A percentile compares a stretch with the other conserved stretches of the same genome.
Conservation (phyloP, 2,888 invertebrate genomes). For the Campaea margaritaria region DNA sequence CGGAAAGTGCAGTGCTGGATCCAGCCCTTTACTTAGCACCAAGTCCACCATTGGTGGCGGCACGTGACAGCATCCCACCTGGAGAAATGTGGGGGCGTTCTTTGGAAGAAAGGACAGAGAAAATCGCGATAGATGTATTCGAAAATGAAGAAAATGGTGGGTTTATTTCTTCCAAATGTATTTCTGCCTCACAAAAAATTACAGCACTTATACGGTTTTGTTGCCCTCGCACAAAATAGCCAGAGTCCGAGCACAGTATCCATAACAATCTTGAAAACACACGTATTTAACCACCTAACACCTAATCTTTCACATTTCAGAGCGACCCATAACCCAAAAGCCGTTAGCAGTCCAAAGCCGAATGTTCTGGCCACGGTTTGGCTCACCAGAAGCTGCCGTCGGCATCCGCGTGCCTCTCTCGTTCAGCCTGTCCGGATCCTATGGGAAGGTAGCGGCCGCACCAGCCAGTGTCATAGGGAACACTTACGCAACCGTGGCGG, state of each 20-base stretch:
- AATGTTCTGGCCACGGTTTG: slow-evolving; percentile 67
- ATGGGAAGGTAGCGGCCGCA: slow-evolving; percentile 62
- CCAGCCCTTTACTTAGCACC: slow-evolving; percentile 73
- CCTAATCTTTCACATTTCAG: slow-evolving; percentile 12
- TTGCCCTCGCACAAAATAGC: background rate
- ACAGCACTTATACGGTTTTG: too few relatives aligned
- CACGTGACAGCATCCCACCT: slow-evolving; percentile 44
- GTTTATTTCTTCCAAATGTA: too few relatives aligned
- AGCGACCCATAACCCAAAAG: slow-evolving; percentile 21
- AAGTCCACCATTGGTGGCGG: slow-evolving; percentile 63
- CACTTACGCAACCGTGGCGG: slow-evolving; percentile 60
- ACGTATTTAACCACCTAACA: too few relatives aligned
- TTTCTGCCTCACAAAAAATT: too few relatives aligned
- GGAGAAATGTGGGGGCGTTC: slow-evolving; percentile 55
- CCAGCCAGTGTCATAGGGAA: slow-evolving; percentile 53
- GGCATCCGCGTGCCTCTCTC: slow-evolving; percentile 72
- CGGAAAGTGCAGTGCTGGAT: slow-evolving; percentile 62
- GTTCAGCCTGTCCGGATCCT: slow-evolving; percentile 70
- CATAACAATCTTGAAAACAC: too few relatives aligned
- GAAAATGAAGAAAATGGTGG: slow-evolving; percentile 18
- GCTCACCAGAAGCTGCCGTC: slow-evolving; percentile 48
- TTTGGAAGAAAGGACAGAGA: slow-evolving; percentile 39
- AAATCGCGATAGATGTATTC: slow-evolving; percentile 22
- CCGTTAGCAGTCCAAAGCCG: slow-evolving; percentile 30
- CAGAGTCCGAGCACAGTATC: too few relatives aligned